phyloP scores from a whole-genome alignment of 2,113 vertebrate genomes.

The Thinocorus orbignyianus region DNA sequence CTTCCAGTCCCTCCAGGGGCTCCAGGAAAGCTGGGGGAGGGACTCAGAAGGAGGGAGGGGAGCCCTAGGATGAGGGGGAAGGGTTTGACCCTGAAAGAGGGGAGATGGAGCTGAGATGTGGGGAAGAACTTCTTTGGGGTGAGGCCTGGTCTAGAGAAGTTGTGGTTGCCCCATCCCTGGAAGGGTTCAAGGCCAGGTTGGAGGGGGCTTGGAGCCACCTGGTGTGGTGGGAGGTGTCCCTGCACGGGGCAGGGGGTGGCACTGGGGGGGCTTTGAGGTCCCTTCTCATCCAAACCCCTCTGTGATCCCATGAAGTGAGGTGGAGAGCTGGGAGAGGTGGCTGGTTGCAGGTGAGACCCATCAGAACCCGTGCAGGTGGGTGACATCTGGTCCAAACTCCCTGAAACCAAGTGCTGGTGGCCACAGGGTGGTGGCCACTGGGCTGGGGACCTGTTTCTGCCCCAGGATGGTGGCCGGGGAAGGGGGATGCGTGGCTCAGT shows the following conservation, averaged over 20 bases:
- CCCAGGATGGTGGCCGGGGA: fast-evolving
- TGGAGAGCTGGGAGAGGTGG: fast-evolving
- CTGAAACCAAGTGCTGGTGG: fast-evolving
- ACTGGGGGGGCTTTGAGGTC: not conserved
- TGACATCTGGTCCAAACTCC: fast-evolving
- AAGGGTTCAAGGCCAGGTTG: not conserved
- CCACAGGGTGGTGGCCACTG: fast-evolving
- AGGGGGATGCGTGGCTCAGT: fast-evolving
- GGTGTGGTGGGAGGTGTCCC: not conserved
- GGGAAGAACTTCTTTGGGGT: no score
- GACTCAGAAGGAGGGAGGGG: no score
- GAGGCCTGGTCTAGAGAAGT: no score
- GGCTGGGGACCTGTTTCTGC: fast-evolving
- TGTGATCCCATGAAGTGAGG: not conserved
- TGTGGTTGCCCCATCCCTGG: not conserved
- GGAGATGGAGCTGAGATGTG: no score
- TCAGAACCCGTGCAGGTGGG: not conserved
- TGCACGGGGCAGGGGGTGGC: not conserved
- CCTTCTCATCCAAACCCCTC: not conserved
- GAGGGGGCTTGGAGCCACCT: not conserved
- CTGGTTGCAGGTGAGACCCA: fast-evolving
- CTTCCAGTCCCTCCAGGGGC: no score
- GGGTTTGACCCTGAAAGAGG: no score
- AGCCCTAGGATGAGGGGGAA: no score
- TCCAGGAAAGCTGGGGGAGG: no score